These are phyloP conservation scores for Clostera curtula DNA, from an alignment of 2,888 invertebrate genomes.

Conservation along the genomic window DNA sequence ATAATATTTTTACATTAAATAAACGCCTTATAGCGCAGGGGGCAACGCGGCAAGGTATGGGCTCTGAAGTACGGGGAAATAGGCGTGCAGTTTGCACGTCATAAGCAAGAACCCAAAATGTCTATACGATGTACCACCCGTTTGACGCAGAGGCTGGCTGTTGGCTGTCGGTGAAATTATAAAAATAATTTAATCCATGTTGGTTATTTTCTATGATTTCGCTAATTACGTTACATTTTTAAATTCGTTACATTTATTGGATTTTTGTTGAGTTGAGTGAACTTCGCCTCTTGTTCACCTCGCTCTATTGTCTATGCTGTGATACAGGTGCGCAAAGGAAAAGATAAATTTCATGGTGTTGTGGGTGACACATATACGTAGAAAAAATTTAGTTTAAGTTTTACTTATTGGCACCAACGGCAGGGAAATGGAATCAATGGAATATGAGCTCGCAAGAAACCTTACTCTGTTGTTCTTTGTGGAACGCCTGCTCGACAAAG, in stretches of 20 bases:
- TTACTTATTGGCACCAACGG: slow-evolving; percentile 71
- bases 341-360: slow-evolving; percentile 73
- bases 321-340: slow-evolving; percentile 46
- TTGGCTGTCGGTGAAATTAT: no score
- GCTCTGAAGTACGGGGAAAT: no score
- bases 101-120: no score
- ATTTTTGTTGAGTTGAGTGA: background rate
- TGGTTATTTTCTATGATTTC: no score
- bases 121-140: no score
- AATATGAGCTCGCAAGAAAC: slow-evolving; percentile 95
- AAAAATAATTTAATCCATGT: no score
- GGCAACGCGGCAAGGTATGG: no score
- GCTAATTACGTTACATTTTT: background rate
- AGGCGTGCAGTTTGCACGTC: no score
- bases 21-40: no score
- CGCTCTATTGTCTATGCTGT: slow-evolving; percentile 51
- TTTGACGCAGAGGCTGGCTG: no score
- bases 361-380: slow-evolving; percentile 75
- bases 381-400: slow-evolving; percentile 69
- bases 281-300: slow-evolving; percentile 16
- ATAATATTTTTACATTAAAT: no score
- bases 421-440: slow-evolving; percentile 90
- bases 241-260: background rate
- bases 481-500: slow-evolving; percentile 97
- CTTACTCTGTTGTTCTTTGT: slow-evolving; percentile 98